phyloP scores from a whole-genome alignment of 2,113 vertebrate genomes.

The Alethe castanea region DNA sequence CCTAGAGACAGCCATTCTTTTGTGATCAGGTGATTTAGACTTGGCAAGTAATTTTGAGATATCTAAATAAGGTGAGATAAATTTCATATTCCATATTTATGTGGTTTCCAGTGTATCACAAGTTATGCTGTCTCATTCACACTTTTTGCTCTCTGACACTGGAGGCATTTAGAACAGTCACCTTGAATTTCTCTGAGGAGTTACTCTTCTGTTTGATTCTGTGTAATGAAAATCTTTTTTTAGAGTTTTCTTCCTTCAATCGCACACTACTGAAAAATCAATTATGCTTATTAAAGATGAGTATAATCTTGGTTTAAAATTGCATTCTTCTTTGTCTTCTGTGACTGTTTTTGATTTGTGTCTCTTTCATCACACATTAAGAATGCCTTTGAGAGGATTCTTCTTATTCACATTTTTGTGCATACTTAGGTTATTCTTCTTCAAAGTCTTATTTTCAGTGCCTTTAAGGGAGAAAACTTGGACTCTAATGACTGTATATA shows the following conservation, averaged over 20 bases:
- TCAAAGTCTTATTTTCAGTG: not conserved
- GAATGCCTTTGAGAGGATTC: not conserved
- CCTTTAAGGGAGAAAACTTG: not conserved
- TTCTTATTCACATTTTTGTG: not conserved
- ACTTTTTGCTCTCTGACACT: not conserved
- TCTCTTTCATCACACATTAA: not conserved
- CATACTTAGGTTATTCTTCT: not conserved
- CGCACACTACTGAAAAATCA: not conserved
- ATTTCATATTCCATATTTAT: not conserved
- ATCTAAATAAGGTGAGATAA: not conserved
- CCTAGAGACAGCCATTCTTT: not conserved
- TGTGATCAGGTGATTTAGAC: not conserved
- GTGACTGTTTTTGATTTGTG: not conserved
- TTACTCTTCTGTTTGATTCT: not conserved
- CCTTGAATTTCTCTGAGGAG: not conserved
- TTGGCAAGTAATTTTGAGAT: not conserved
- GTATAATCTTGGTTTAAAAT: not conserved
- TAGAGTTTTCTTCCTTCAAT: not conserved
- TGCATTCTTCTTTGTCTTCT: not conserved
- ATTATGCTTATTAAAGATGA: not conserved
- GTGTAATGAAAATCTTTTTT: not conserved
- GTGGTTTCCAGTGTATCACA: not conserved
- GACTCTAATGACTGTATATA: not conserved
- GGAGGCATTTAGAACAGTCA: not conserved
- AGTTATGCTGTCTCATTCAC: not conserved